Percentiles rank a stretch among this genome's conserved stretches.
These are phyloP conservation scores for Dendrocincla fuliginosa DNA, from an alignment of 2,797 vertebrate species.

Conservation along the genomic window DNA sequence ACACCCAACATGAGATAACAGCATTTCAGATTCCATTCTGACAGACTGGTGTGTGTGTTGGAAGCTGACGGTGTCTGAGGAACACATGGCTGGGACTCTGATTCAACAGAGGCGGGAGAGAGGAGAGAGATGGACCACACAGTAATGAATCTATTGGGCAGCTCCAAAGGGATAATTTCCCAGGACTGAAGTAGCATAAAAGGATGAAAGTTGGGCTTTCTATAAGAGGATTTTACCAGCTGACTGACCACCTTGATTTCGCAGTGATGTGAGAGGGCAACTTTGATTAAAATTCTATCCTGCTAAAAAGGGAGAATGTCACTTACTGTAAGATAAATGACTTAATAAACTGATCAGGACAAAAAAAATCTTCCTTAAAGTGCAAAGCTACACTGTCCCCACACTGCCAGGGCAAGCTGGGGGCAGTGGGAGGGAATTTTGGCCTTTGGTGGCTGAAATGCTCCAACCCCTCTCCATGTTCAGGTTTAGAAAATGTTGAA, in stretches of 20 bases:
- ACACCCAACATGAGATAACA: slow-evolving; percentile 18
- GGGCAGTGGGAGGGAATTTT: neutral
- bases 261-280: neutral
- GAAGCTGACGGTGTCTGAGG: slow-evolving; percentile 43
- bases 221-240: slow-evolving; percentile 28
- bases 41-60: slow-evolving; percentile 13
- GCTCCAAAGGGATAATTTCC: slow-evolving; percentile 41
- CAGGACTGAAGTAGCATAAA: slow-evolving; percentile 8
- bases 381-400: fast-evolving
- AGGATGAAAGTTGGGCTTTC: slow-evolving; percentile 7
- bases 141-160: slow-evolving; percentile 8
- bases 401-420: neutral
- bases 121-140: neutral
- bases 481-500: neutral
- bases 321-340: neutral
- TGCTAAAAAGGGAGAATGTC: neutral
- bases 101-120: neutral
- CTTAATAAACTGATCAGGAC: neutral
- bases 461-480: neutral
- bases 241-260: neutral
- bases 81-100: neutral
- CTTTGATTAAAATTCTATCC: slow-evolving; percentile 17
- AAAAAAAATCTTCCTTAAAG: slow-evolving; percentile 1
- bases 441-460: neutral
- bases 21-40: slow-evolving; percentile 45